These are phyloP conservation scores for Elysia chlorotica DNA, from an alignment of 1,140 invertebrate species.

Conservation along the genomic window DNA sequence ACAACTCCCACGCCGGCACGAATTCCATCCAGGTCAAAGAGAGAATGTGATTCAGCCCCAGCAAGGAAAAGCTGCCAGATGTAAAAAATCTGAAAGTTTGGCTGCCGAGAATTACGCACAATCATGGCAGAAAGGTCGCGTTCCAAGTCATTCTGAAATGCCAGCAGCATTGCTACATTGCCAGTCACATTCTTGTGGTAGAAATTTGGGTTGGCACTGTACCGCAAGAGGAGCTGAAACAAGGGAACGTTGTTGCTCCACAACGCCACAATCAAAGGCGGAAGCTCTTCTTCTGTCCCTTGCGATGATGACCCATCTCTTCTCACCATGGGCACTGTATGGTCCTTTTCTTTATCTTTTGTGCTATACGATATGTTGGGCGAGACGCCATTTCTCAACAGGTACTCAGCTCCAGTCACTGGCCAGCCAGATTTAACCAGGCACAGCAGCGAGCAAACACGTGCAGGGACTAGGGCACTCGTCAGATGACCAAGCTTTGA, in stretches of 20 bases:
- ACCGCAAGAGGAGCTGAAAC: conserved; percentile 36
- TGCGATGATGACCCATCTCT: too few species aligned
- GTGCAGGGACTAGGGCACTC: conserved; percentile 21
- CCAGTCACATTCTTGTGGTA: conserved; percentile 37
- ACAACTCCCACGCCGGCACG: too few species aligned
- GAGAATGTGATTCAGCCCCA: conserved; percentile 30
- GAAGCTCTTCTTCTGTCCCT: conserved; percentile 31
- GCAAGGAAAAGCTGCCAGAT: conserved; percentile 34
- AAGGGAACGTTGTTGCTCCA: conserved; percentile 30
- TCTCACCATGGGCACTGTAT: too few species aligned
- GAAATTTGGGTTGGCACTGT: conserved; percentile 40
- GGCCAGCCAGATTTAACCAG: conserved; percentile 31
- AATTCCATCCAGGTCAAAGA: conserved; percentile 30
- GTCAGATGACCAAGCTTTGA: conserved; percentile 17
- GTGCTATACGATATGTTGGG: conserved; percentile 19
- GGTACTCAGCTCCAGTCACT: conserved; percentile 26
- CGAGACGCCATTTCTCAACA: conserved; percentile 31
- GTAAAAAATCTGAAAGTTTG: conserved; percentile 20
- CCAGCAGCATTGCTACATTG: conserved; percentile 41
- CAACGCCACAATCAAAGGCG: conserved; percentile 41
- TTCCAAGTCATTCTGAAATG: conserved; percentile 34
- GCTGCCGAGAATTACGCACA: conserved; percentile 15
- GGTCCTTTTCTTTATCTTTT: too few species aligned
- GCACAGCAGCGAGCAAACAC: conserved; percentile 34
- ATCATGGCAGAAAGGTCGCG: conserved; percentile 11